Evolutionary conservation across 2,113 vertebrate genomes (phyloP).

Genomic region (Zosterops japonicus): DNA sequence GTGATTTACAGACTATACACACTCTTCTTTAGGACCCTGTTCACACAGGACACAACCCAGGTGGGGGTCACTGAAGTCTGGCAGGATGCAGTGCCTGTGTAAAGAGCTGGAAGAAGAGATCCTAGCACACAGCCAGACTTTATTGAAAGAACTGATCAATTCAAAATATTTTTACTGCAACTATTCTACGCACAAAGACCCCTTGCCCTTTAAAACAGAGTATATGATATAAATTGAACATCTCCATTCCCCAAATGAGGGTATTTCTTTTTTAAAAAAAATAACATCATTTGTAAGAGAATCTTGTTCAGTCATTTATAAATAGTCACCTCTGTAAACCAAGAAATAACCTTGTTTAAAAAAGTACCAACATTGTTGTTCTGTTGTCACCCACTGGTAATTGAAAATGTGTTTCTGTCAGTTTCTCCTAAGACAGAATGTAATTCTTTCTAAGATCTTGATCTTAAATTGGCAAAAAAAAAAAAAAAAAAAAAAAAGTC

Average conservation of each 20-base stretch:
- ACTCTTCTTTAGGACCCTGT: neutral
- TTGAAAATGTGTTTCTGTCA: constrained; percentile 82
- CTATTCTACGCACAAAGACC: neutral
- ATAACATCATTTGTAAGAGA: constrained; percentile 60
- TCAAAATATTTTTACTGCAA: neutral
- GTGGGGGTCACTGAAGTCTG: neutral
- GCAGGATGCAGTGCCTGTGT: neutral
- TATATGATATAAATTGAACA: constrained; percentile 18
- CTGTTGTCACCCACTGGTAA: constrained; percentile 73
- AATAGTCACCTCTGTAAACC: constrained; percentile 74
- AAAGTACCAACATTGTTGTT: constrained; percentile 70
- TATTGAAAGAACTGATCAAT: neutral
- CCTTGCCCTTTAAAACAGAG: neutral
- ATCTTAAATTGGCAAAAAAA: constrained; percentile 74
- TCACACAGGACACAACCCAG: neutral
- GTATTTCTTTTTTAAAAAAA: constrained; percentile 64
- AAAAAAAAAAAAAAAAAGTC: constrained; percentile 32
- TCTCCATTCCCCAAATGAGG: constrained; percentile 3
- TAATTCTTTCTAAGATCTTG: constrained; percentile 77
- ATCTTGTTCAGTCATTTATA: constrained; percentile 71
- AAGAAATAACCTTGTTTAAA: constrained; percentile 76
- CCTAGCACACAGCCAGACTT: neutral
- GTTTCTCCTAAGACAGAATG: constrained; percentile 70
- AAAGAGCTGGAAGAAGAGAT: neutral
- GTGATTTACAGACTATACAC: neutral